Conservation (phyloP, 2,797 vertebrate species). For the Alfaro cultratus region DNA sequence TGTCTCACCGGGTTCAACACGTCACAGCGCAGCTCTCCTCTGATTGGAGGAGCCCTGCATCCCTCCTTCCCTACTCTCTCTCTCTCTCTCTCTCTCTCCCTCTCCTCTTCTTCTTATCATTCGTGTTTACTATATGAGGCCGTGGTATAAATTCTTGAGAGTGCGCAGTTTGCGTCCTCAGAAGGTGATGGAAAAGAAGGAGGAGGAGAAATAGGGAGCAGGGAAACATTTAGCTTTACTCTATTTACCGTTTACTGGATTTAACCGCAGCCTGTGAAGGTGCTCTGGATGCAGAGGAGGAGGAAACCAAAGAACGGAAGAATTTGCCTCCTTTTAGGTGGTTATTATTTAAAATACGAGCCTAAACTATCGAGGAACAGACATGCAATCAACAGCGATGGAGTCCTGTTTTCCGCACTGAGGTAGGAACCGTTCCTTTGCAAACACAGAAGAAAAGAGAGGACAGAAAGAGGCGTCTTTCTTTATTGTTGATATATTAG, state of each 20-base stretch:
- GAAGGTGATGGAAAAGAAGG: conserved; percentile 47
- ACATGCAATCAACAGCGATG: conserved; percentile 53
- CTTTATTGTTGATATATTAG: not conserved
- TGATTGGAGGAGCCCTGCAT: conserved; percentile 65
- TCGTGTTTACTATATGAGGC: conserved; percentile 74
- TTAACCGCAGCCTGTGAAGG: conserved; percentile 27
- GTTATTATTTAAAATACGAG: conserved; percentile 4
- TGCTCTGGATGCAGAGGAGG: conserved; percentile 38
- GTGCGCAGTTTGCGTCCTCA: conserved; percentile 62
- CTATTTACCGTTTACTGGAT: conserved; percentile 39
- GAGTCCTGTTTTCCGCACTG: conserved; percentile 44
- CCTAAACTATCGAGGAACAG: conserved; percentile 34
- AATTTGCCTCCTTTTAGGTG: conserved; percentile 4
- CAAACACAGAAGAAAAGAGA: not conserved
- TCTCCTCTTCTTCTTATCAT: conserved; percentile 10
- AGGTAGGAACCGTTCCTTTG: conserved; percentile 56
- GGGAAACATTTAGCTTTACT: conserved; percentile 18
- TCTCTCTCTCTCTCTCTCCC: conserved; percentile 4
- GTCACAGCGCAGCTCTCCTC: conserved; percentile 52
- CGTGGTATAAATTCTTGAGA: conserved; percentile 66
- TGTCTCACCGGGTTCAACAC: conserved; percentile 39
- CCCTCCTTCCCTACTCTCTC: conserved; percentile 5
- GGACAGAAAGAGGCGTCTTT: not conserved
- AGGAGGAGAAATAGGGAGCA: conserved; percentile 29
- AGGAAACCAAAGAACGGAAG: conserved; percentile 12